Evolutionary conservation across 2,797 vertebrate genomes (phyloP).

Genomic region (Trachops cirrhosus): DNA sequence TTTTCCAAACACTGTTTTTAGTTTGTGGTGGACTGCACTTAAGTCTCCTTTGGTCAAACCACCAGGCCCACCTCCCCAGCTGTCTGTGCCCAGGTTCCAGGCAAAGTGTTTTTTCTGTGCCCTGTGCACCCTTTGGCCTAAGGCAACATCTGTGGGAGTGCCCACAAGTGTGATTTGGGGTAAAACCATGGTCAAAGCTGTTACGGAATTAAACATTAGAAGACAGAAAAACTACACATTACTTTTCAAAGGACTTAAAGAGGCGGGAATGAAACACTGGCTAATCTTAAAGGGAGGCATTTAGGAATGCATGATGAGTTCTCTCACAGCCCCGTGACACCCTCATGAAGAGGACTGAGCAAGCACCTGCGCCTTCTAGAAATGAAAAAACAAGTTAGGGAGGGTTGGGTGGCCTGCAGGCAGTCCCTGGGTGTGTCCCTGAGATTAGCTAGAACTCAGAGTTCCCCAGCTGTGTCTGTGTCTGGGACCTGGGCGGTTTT

Average conservation of each 20-base stretch:
- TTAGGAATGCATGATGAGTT: neutral
- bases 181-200: neutral
- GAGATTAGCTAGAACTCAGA: neutral
- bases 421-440: neutral
- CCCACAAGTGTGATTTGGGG: neutral
- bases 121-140: neutral
- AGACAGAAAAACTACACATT: neutral
- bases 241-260: neutral
- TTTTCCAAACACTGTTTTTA: neutral
- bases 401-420: neutral
- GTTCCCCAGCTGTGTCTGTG: neutral
- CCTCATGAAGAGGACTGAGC: neutral
- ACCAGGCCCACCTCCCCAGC: neutral
- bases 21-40: neutral
- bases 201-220: constrained; percentile 1
- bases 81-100: neutral
- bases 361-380: neutral
- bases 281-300: neutral
- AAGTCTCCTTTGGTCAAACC: neutral
- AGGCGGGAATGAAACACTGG: neutral
- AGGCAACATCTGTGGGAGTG: too few relatives aligned
- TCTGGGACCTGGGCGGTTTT: neutral
- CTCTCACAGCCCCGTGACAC: neutral
- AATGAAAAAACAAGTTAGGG: neutral
- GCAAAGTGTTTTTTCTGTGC: neutral